A percentile compares a stretch with the other conserved stretches of the same genome.
Conservation (phyloP, 2,113 vertebrate species). For the Pleuronectes platessa region DNA sequence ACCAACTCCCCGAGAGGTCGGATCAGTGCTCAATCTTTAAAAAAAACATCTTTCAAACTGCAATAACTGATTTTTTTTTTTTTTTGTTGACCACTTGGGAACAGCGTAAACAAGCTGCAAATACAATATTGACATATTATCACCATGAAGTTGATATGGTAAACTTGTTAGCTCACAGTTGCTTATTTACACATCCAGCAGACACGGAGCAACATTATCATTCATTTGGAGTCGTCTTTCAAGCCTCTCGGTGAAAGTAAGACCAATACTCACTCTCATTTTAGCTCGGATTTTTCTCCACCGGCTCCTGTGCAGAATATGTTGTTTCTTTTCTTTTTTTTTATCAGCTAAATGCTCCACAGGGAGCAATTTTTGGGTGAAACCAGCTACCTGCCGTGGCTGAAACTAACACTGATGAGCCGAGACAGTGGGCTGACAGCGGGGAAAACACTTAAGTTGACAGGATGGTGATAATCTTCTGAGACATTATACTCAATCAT, state of each 20-base stretch:
- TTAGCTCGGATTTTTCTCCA: not conserved
- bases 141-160: constrained; percentile 6
- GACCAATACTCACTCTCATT: constrained; percentile 2
- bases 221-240: constrained; percentile 9
- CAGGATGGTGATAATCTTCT: not conserved
- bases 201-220: constrained; percentile 6
- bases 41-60: constrained; percentile 10
- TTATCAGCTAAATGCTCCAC: not conserved
- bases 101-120: constrained; percentile 14
- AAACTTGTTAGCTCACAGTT: constrained; percentile 1
- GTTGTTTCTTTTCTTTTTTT: not conserved
- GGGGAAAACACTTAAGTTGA: not conserved
- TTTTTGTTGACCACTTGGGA: not conserved
- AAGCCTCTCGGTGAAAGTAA: not conserved
- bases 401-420: not conserved
- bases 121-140: constrained; percentile 19
- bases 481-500: not conserved
- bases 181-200: constrained; percentile 22
- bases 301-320: not conserved
- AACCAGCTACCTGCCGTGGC: not conserved
- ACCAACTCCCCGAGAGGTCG: constrained; percentile 11
- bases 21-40: not conserved
- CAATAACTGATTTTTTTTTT: constrained; percentile 8
- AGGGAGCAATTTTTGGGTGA: not conserved
- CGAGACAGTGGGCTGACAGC: not conserved